Base-by-base conservation (phyloP, 1,140 invertebrate genomes). In the Bombus polaris region DNA sequence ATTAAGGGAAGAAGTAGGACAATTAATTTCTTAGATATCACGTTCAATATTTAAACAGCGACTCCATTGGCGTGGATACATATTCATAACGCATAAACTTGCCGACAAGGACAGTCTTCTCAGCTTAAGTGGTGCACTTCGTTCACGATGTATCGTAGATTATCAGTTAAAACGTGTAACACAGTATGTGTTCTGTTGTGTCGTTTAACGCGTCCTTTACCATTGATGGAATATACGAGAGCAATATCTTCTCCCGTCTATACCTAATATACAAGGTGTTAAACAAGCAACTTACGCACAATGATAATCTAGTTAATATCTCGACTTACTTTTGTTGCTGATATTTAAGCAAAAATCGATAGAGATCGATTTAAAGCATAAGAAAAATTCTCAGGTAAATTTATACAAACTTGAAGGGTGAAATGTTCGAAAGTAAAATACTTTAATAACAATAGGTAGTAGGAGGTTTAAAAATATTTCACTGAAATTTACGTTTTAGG, bases 121-220 rank as follows among this genome's bases (percentile, higher is more conserved):
- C 75, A 59, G 71, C 84, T 74, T 85, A 85, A 85, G 84, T 85
- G 84, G 79, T 85, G 62, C 79, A 57, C 84, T 81, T 74, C 71
- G 83, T 85, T 85, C 78, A 32, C 77, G 32, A 85, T 85, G 79
- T 47, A 47, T 47, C 0, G 44, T 68, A 85, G 79, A 85, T 85
- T 85, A 75, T 44, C 59, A 75, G 44, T 85, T 73, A 65, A 62
- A 81, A 81, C 71, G 37, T 44, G 79, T 81, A 85, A 85, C 78
- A n/a, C 66, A 57, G 59, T 80, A 75, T 57, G 22, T 6, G 73
- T 47, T 53, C 35, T 42, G 35, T 81, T 71, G 47, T 59, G 22
- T 68, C 71, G 78, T 81, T 85, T 68, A 81, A 85, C n/a, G 53
- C 59, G n/a, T 85, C 35, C 83, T 80, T 79, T 73, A 73, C 28